phyloP scores from a whole-genome alignment of 2,888 invertebrate genomes.

The Cetonia aurata region DNA sequence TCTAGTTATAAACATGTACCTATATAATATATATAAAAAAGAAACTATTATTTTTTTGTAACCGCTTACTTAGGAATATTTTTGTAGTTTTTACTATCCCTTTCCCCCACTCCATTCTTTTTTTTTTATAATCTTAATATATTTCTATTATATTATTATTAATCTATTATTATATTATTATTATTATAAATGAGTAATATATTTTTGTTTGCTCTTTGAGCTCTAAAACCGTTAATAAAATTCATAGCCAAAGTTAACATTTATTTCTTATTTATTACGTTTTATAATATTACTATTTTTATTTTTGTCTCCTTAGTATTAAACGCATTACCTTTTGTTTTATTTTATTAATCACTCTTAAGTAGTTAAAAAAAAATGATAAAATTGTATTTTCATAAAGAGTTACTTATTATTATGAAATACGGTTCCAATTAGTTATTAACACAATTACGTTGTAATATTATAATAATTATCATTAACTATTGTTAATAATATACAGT shows the following conservation, averaged over 20 bases:
- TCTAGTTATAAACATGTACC: conserved; percentile 44
- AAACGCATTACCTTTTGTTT: conserved; percentile 35
- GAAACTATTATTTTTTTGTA: conserved; percentile 42
- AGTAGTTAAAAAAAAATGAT: conserved; percentile 40
- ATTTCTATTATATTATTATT: conserved; percentile 41
- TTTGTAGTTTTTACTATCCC: conserved; percentile 42
- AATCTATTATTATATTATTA: conserved; percentile 41
- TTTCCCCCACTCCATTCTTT: neutral
- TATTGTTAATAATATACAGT: conserved; percentile 9
- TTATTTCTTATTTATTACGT: conserved; percentile 61
- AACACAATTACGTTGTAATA: too few species aligned
- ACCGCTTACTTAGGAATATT: conserved; percentile 33
- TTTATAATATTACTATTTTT: conserved; percentile 52
- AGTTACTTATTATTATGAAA: neutral
- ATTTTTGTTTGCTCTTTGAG: conserved; percentile 52
- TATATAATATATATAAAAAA: conserved; percentile 36
- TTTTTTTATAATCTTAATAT: conserved; percentile 45
- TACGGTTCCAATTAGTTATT: conserved; percentile 1
- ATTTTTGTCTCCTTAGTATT: conserved; percentile 48
- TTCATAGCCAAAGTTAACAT: conserved; percentile 66
- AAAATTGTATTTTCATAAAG: conserved; percentile 45
- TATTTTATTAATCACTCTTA: conserved; percentile 46
- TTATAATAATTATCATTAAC: too few species aligned
- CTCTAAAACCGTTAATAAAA: conserved; percentile 53
- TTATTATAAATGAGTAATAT: conserved; percentile 47